These are phyloP conservation scores for Crotalus horridus DNA, from an alignment of 2,113 vertebrate species.

Conservation along the genomic window DNA sequence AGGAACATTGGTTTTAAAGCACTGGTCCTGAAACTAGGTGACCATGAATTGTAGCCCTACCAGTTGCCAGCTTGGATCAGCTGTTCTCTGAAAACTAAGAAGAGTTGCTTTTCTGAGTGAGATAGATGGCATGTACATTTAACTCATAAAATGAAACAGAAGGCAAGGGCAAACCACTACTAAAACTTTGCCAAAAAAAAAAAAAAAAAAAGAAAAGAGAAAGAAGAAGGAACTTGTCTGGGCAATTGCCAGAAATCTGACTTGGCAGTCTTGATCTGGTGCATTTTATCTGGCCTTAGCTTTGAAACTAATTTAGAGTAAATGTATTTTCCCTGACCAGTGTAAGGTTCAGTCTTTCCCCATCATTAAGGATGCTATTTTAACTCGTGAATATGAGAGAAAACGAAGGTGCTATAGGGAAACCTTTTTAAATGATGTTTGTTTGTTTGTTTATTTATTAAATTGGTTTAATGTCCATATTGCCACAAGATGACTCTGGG, in stretches of 20 bases:
- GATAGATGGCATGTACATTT: neutral
- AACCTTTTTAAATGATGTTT: neutral
- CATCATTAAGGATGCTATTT: neutral
- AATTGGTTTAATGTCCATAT: too few relatives aligned
- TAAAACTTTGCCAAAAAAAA: neutral
- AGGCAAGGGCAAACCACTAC: neutral
- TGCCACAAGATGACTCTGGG: too few relatives aligned
- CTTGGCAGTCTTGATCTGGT: neutral
- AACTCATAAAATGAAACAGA: neutral
- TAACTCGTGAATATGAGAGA: neutral
- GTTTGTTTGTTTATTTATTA: too few relatives aligned
- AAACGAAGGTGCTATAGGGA: neutral
- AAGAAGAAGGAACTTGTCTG: neutral
- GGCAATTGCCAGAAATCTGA: neutral
- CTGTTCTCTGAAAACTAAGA: neutral
- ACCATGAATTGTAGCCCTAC: neutral
- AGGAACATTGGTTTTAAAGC: neutral
- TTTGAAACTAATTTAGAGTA: neutral
- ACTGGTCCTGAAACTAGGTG: neutral
- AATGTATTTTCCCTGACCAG: neutral
- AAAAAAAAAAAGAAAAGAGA: neutral
- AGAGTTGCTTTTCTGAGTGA: neutral
- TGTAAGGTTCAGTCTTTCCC: neutral
- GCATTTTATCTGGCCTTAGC: neutral
- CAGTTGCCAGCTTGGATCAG: neutral